Percentiles rank a stretch among this genome's conserved stretches.
phyloP scores from a whole-genome alignment of 2,797 vertebrate species.

The Pachyuromys duprasi region DNA sequence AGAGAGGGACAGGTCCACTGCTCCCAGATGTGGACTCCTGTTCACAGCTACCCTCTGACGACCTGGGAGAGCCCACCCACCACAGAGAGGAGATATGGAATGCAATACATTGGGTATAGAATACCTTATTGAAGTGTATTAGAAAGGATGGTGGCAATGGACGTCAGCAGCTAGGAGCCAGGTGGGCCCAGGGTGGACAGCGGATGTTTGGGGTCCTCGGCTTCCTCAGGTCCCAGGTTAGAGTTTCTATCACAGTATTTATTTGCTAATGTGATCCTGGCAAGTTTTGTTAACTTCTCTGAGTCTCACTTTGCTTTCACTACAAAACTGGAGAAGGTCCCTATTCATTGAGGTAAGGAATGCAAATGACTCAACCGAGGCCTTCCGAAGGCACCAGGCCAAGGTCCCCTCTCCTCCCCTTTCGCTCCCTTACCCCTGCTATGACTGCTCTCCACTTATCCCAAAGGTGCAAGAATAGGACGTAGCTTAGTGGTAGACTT shows the following conservation, averaged over 20 bases:
- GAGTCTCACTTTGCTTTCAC: not conserved
- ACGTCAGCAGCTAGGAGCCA: not conserved
- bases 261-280: too few relatives aligned
- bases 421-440: not conserved
- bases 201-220: not conserved
- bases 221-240: not conserved
- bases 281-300: not conserved
- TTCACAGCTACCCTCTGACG: not conserved
- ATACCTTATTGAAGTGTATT: not conserved
- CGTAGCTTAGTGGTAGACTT: not conserved
- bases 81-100: too few relatives aligned
- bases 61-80: not conserved
- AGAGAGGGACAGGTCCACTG: not conserved
- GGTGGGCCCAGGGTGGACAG: not conserved
- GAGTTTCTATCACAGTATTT: not conserved
- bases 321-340: not conserved
- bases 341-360: not conserved
- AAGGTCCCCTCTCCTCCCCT: not conserved
- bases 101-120: too few relatives aligned
- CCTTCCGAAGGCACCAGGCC: not conserved
- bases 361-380: not conserved
- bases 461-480: not conserved
- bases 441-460: not conserved
- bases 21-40: not conserved
- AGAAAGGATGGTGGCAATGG: accelerated